Conservation (phyloP, 2,888 invertebrate species). For the Chromoteleia sp. region DNA sequence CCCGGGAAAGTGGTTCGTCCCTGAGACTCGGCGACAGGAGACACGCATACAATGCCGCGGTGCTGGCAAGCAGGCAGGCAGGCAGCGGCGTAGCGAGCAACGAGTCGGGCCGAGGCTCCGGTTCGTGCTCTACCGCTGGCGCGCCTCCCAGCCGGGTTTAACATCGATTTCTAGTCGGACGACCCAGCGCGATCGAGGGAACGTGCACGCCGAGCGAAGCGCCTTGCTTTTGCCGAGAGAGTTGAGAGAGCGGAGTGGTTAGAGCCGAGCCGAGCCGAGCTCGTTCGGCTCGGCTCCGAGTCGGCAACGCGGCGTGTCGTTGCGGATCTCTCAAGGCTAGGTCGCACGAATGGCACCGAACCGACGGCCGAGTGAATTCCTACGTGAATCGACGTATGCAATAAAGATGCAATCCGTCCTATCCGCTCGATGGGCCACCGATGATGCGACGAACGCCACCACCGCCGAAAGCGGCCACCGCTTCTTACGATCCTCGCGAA, state of each 20-base stretch:
- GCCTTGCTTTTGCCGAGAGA: conserved; percentile 50
- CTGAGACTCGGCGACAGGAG: conserved; percentile 65
- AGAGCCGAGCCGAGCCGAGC: conserved; percentile 62
- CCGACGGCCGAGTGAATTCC: conserved; percentile 71
- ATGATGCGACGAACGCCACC: conserved; percentile 31
- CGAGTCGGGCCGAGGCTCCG: conserved; percentile 62
- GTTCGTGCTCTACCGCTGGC: conserved; percentile 75
- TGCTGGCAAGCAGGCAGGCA: conserved; percentile 51
- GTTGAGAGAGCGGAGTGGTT: conserved; percentile 32
- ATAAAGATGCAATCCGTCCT: conserved; percentile 72
- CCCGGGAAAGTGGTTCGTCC: conserved; percentile 64
- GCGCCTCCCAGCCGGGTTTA: conserved; percentile 77
- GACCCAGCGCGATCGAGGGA: conserved; percentile 74
- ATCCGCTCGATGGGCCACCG: conserved; percentile 60
- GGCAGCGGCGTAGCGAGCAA: conserved; percentile 58
- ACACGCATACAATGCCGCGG: conserved; percentile 61
- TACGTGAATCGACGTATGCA: conserved; percentile 67
- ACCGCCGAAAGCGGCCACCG: conserved; percentile 15
- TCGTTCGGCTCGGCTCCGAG: conserved; percentile 42
- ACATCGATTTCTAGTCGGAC: conserved; percentile 83
- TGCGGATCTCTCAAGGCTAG: conserved; percentile 73
- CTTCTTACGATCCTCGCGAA: not conserved
- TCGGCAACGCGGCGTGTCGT: conserved; percentile 47
- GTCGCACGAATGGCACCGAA: conserved; percentile 69
- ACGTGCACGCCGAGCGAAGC: conserved; percentile 55